These are phyloP conservation scores for Drosophila tropicalis DNA, from an alignment of 1,140 invertebrate genomes.

Conservation along the genomic window DNA sequence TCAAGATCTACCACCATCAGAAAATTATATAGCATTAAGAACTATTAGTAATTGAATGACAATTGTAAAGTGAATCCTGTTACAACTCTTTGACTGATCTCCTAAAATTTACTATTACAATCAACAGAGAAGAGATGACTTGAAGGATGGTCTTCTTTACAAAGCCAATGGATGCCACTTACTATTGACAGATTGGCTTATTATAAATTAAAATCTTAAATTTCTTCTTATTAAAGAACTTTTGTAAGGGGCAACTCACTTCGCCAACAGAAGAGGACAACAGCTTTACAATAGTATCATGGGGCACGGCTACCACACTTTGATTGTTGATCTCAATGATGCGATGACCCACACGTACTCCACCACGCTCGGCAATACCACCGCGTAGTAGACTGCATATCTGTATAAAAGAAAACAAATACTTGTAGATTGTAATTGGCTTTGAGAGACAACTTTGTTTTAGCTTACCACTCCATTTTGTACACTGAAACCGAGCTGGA, in stretches of 20 bases:
- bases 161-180: too few relatives aligned
- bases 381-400: slow-evolving; percentile 98
- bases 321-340: slow-evolving; percentile 99
- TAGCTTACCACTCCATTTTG: slow-evolving; percentile 98
- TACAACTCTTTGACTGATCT: too few relatives aligned
- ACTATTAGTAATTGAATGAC: too few relatives aligned
- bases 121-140: too few relatives aligned
- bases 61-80: too few relatives aligned
- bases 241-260: slow-evolving; percentile 85
- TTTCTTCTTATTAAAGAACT: not conserved
- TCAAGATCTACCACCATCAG: too few relatives aligned
- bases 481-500: slow-evolving; percentile 99
- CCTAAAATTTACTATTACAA: too few relatives aligned
- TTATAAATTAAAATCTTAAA: too few relatives aligned
- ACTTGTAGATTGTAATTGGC: not conserved
- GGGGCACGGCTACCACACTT: slow-evolving; percentile 99
- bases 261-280: slow-evolving; percentile 99
- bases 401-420: slow-evolving; percentile 75
- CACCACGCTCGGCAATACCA: slow-evolving; percentile 98
- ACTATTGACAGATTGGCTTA: too few relatives aligned
- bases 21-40: too few relatives aligned
- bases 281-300: slow-evolving; percentile 99
- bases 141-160: too few relatives aligned
- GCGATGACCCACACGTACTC: slow-evolving; percentile 98
- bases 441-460: not conserved